Percentiles rank a stretch among this genome's conserved stretches.
These are phyloP conservation scores for Tetraneura akinire DNA, from an alignment of 1,140 invertebrate species.

Conservation along the genomic window DNA sequence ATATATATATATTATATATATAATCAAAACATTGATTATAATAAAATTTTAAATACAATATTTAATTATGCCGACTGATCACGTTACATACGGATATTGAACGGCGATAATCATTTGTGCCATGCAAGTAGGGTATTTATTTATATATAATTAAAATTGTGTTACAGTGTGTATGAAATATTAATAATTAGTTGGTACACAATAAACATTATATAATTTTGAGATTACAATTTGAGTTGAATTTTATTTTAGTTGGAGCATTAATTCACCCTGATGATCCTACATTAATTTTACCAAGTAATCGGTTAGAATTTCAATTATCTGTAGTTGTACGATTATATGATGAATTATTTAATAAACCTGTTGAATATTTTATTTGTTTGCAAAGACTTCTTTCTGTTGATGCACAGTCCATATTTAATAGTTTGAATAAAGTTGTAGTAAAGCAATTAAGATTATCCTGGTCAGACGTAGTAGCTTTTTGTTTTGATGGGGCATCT, in stretches of 20 bases:
- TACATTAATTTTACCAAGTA: not conserved
- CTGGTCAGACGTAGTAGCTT: not conserved
- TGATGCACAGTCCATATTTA: not conserved
- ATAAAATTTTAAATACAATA: too few relatives aligned
- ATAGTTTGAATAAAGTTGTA: not conserved
- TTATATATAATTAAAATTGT: too few relatives aligned
- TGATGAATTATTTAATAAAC: not conserved
- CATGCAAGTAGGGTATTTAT: too few relatives aligned
- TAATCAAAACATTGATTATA: too few relatives aligned
- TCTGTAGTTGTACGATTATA: not conserved
- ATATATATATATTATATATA: too few relatives aligned
- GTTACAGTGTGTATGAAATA: too few relatives aligned
- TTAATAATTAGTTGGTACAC: too few relatives aligned
- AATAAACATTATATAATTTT: too few relatives aligned
- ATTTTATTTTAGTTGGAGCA: not conserved
- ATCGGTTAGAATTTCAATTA: not conserved
- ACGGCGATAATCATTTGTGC: too few relatives aligned
- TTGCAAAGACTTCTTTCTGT: not conserved
- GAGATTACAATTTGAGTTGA: too few relatives aligned
- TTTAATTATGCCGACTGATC: too few relatives aligned
- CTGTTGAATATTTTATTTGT: slow-evolving; percentile 1
- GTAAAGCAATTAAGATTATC: not conserved
- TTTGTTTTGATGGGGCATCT: slow-evolving; percentile 1
- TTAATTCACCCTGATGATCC: not conserved
- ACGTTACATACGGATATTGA: too few relatives aligned